A percentile compares a stretch with the other conserved stretches of the same genome.
phyloP scores from a whole-genome alignment of 2,113 vertebrate genomes.

The Pseudopipra pipra region DNA sequence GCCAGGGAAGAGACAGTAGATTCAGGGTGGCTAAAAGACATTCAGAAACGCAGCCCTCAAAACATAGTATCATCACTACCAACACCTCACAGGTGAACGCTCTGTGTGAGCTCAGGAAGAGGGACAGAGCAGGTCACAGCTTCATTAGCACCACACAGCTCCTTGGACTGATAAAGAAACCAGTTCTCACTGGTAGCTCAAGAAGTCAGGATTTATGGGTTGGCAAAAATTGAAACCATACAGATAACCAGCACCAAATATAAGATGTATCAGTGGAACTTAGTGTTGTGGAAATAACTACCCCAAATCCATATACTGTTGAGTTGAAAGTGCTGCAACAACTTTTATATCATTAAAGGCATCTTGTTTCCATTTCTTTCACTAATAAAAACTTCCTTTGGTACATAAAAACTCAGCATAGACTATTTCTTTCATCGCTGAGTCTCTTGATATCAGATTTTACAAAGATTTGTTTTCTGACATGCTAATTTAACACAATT shows the following conservation, averaged over 20 bases:
- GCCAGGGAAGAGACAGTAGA: neutral
- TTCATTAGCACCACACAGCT: neutral
- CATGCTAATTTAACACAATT: neutral
- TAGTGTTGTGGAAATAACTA: neutral
- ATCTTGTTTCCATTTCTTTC: neutral
- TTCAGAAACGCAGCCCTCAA: neutral
- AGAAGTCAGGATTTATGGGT: neutral
- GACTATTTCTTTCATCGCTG: neutral
- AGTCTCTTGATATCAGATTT: neutral
- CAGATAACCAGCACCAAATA: neutral
- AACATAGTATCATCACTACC: neutral
- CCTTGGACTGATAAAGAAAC: rapidly evolving
- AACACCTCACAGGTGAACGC: neutral
- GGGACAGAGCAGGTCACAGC: neutral
- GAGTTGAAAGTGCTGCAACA: neutral
- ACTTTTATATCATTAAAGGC: neutral
- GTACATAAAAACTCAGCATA: neutral
- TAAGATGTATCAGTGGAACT: neutral
- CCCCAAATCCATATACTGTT: neutral
- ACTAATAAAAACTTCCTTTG: neutral
- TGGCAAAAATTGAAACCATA: rapidly evolving
- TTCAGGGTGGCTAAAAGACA: neutral
- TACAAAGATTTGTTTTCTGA: neutral
- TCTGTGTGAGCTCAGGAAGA: neutral
- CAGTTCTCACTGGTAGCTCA: neutral